Evolutionary conservation across 2,888 invertebrate species (phyloP).

Genomic region (Ophion ventricosus): DNA sequence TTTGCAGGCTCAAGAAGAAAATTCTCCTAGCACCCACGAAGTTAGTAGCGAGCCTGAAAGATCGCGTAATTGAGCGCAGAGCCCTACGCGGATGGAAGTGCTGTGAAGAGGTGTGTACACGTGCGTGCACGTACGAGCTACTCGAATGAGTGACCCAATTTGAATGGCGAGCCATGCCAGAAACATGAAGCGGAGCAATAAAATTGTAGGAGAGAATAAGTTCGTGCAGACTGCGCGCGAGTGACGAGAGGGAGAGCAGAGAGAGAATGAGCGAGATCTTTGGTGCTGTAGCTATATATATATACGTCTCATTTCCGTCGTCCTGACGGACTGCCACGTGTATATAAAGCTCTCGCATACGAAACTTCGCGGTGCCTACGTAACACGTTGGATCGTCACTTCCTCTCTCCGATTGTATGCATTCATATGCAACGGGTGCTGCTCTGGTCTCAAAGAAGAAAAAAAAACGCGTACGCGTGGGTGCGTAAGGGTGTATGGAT

Average conservation of each 20-base stretch:
- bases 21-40: neutral
- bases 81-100: constrained; percentile 29
- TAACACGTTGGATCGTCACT: constrained; percentile 63
- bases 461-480: constrained; percentile 12
- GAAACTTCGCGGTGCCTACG: constrained; percentile 57
- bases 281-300: constrained; percentile 21
- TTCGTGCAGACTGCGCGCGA: constrained; percentile 4
- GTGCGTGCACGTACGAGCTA: constrained; percentile 46
- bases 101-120: constrained; percentile 24
- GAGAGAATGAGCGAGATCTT: constrained; percentile 51
- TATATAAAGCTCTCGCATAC: constrained; percentile 24
- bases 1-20: neutral
- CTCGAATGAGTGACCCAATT: constrained; percentile 71
- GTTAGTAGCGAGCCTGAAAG: neutral
- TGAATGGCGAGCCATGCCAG: constrained; percentile 65
- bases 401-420: constrained; percentile 71
- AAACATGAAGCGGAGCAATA: constrained; percentile 42
- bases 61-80: neutral
- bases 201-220: constrained; percentile 51
- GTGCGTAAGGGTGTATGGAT: neutral
- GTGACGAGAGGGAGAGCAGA: constrained; percentile 22
- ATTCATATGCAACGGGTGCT: constrained; percentile 73
- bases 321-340: constrained; percentile 54
- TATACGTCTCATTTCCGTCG: constrained; percentile 68
- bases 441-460: constrained; percentile 48